Evolutionary conservation across 2,113 vertebrate species (phyloP), one percentile per base, ranked within the genome.

Genomic region (Pedionomus torquatus): DNA sequence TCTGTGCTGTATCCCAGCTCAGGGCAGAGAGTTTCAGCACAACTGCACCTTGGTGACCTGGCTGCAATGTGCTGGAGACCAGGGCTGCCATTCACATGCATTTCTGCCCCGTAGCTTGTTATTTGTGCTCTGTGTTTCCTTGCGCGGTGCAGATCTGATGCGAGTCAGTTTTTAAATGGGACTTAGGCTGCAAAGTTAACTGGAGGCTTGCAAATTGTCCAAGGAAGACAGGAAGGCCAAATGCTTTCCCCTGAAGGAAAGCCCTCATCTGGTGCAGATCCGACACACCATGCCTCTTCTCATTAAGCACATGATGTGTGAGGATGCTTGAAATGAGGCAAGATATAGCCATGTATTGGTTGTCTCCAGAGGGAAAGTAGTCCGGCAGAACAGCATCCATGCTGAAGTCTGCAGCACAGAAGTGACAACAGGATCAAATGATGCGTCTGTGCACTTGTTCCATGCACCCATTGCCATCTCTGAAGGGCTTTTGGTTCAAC

Each of bases 61-160:
- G 20, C 2, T 75, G 35, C n/a, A 11, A 7, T 2, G 19, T 25
- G 28, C 33, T 58, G n/a, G 75, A 49, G 18, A 15, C 46, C 9
- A 25, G 13, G 35, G n/a, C 30, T 80, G 57, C 17, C 31, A 14
- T 21, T 68, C 1, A 5, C 13, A 35, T 2, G 1, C 0, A 0
- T 57, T 69, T 90, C 54, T 58, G 49, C 5, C 1, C 20, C 0
- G 0, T 3, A 44, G n/a, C 25, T 77, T 63, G 46, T 63, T 72
- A 51, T 31, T 37, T 66, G 28, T 26, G 44, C 4, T 5, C 23
- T 15, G 11, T 44, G 51, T 48, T 71, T 41, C 58, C 46, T 66
- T 66, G 37, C 6, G 60, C 35, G 68, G 19, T 46, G 58, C 37
- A 37, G 33, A 58, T 61, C 75, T 83, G 31, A 51, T 30, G 11